Percentiles rank a stretch among this genome's conserved stretches.
Conservation (phyloP, 2,797 vertebrate species). For the Eidolon dupreanum region DNA sequence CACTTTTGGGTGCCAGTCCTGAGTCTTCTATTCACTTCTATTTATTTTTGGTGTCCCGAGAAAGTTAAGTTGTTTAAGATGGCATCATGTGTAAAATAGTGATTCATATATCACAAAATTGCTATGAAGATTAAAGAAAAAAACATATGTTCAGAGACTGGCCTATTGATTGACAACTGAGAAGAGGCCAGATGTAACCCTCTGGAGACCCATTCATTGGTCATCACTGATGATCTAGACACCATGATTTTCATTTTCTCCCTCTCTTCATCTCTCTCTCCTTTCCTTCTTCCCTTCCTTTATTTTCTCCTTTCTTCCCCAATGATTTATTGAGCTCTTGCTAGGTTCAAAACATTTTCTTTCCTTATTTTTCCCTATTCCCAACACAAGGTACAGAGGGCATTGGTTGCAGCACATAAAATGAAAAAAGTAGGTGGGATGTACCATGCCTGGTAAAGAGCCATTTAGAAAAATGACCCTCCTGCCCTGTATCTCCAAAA, state of each 20-base stretch:
- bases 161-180: background rate
- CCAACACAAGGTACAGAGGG: background rate
- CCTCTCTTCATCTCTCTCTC: background rate
- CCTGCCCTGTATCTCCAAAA: conserved; percentile 60
- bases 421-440: background rate
- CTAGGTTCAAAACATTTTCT: background rate
- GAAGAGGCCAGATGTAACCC: background rate
- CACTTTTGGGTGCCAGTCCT: background rate
- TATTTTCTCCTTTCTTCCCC: background rate
- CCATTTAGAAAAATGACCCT: conserved; percentile 48
- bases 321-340: background rate
- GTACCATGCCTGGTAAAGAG: background rate
- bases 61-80: background rate
- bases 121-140: background rate
- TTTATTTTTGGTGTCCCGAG: background rate
- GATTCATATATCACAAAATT: background rate
- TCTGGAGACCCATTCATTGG: background rate
- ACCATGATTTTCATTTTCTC: background rate
- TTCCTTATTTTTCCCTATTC: conserved; percentile 5
- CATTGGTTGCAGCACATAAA: background rate
- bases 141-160: background rate
- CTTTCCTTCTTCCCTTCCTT: background rate
- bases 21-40: background rate
- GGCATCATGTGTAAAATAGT: background rate
- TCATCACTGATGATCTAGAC: background rate